Conservation (phyloP, 2,888 invertebrate species). For the Pseudococcus jackbeardsleyi region DNA sequence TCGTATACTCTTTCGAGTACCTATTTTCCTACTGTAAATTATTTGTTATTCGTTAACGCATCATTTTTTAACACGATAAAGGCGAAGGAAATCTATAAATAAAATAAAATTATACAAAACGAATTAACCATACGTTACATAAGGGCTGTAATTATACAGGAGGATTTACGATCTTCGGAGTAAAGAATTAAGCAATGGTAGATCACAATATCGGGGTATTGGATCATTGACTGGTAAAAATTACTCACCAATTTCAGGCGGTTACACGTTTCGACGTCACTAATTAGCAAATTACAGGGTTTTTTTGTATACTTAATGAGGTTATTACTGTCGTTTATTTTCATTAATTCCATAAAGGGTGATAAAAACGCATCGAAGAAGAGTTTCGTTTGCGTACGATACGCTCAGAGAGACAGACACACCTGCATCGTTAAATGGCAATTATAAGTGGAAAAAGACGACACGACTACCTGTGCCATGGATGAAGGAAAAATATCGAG, state of each 20-base stretch:
- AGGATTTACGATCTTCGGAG: not conserved
- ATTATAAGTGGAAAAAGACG: constrained; percentile 36
- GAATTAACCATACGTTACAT: not conserved
- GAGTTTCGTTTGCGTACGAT: not conserved
- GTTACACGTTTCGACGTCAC: not conserved
- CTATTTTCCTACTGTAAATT: not conserved
- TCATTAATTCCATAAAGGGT: constrained; percentile 45
- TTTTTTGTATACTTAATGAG: constrained; percentile 43
- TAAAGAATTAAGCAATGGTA: not conserved
- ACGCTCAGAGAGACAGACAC: not conserved
- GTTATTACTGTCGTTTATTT: constrained; percentile 25
- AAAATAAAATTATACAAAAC: constrained; percentile 3
- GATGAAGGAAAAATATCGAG: constrained; percentile 28
- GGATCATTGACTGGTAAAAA: not conserved
- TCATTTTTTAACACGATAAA: not conserved
- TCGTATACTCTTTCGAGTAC: not conserved
- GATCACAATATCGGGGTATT: constrained; percentile 36
- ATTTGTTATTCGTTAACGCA: constrained; percentile 9
- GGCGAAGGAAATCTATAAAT: constrained; percentile 17
- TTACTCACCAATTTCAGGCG: not conserved
- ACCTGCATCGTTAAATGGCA: constrained; percentile 51
- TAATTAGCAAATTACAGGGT: constrained; percentile 39
- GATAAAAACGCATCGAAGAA: constrained; percentile 24
- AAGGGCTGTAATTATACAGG: constrained; percentile 13
- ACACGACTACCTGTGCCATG: not conserved